A percentile compares a stretch with the other conserved stretches of the same genome.
Evolutionary conservation across 2,113 vertebrate species (phyloP).

Genomic region (Hypanus sabinus): DNA sequence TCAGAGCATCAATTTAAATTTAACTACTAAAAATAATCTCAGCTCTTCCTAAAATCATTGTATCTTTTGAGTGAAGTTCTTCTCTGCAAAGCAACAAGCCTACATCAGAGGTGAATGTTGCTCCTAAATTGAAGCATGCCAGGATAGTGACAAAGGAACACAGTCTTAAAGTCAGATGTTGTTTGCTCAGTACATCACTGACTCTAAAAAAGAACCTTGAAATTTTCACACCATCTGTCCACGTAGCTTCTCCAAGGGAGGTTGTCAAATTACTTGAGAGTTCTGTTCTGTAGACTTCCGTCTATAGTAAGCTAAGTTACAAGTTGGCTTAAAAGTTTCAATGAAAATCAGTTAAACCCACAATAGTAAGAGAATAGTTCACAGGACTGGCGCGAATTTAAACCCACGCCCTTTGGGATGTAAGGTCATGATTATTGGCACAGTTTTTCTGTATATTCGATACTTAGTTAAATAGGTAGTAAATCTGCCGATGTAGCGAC

Average conservation of each 20-base stretch:
- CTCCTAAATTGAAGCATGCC: background rate
- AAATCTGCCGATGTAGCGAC: background rate
- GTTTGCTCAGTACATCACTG: background rate
- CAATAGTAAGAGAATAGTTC: background rate
- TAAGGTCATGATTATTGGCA: background rate
- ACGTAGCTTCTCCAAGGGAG: background rate
- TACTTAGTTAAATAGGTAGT: background rate
- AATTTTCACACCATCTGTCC: background rate
- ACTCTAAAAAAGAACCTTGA: background rate
- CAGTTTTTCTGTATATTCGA: background rate
- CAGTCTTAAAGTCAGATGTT: background rate
- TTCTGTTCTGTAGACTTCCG: background rate
- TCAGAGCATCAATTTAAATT: background rate
- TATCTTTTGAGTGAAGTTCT: background rate
- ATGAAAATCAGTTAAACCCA: conserved; percentile 6
- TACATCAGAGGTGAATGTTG: background rate
- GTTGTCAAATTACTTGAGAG: conserved; percentile 1
- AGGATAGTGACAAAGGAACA: background rate
- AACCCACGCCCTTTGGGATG: background rate
- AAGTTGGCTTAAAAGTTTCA: background rate
- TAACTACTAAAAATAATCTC: background rate
- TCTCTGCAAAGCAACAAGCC: background rate
- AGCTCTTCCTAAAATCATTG: background rate
- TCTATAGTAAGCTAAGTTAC: background rate
- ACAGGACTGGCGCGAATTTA: background rate